A percentile compares a stretch with the other conserved stretches of the same genome.
phyloP scores from a whole-genome alignment of 2,888 invertebrate species.

The Odontothrips loti region DNA sequence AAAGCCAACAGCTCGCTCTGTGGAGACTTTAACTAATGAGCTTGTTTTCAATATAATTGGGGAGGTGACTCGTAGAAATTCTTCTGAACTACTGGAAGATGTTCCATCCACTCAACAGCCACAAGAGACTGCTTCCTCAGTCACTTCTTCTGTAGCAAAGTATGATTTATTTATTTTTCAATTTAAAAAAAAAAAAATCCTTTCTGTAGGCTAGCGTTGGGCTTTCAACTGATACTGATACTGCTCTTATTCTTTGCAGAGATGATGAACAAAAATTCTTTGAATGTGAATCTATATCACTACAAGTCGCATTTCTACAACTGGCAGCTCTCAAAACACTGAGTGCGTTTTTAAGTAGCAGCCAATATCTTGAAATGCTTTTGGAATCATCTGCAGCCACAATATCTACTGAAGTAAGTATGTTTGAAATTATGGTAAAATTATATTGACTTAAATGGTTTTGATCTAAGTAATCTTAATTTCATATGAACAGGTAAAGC shows the following conservation, averaged over 20 bases:
- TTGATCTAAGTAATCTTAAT: neutral
- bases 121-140: neutral
- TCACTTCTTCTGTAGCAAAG: neutral
- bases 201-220: neutral
- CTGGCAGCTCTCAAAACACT: slow-evolving; percentile 56
- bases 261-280: slow-evolving; percentile 46
- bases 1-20: slow-evolving; percentile 42
- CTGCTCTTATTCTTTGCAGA: slow-evolving; percentile 38
- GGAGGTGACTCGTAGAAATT: slow-evolving; percentile 47
- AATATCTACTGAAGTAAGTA: slow-evolving; percentile 33
- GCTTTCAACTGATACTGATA: no score
- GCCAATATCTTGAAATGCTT: slow-evolving; percentile 54
- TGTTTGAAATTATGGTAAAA: slow-evolving; percentile 31
- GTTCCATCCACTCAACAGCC: neutral
- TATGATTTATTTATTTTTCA: neutral
- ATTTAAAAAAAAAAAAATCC: neutral
- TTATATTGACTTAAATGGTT: slow-evolving; percentile 21
- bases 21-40: slow-evolving; percentile 51
- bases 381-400: slow-evolving; percentile 47
- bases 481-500: neutral
- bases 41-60: slow-evolving; percentile 53
- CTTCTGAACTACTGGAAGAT: neutral
- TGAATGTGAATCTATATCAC: slow-evolving; percentile 48
- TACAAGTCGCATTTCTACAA: slow-evolving; percentile 53
- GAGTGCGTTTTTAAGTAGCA: slow-evolving; percentile 51